phyloP scores from a whole-genome alignment of 1,140 invertebrate species.

The Pogonognathellus flavescens region DNA sequence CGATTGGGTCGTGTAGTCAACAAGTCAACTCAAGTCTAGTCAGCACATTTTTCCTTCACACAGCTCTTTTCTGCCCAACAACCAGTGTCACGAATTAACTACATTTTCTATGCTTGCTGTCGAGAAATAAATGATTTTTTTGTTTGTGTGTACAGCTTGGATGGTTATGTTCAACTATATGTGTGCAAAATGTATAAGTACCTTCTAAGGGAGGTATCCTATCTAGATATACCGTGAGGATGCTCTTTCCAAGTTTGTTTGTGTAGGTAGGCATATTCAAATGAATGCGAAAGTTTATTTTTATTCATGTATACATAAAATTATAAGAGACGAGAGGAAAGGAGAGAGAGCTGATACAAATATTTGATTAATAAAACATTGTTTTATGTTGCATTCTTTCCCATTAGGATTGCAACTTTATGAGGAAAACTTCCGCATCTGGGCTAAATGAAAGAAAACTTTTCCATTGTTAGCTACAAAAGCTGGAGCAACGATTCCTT shows the following conservation, averaged over 20 bases:
- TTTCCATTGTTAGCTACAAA: conserved; percentile 17
- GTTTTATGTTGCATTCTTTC: neutral
- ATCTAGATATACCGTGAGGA: too few species aligned
- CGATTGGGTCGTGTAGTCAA: conserved; percentile 26
- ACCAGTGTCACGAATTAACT: neutral
- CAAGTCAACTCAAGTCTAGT: neutral
- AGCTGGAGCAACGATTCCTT: neutral
- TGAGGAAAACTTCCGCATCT: neutral
- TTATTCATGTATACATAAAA: neutral
- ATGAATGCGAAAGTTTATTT: neutral
- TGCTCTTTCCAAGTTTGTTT: too few species aligned
- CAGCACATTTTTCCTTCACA: neutral
- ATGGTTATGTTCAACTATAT: too few species aligned
- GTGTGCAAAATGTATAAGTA: too few species aligned
- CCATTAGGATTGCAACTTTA: conserved; percentile 28
- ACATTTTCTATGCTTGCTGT: neutral
- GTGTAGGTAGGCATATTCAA: neutral
- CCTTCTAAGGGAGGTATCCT: too few species aligned
- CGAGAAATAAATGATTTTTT: too few species aligned
- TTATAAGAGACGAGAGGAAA: neutral
- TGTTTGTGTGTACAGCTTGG: too few species aligned
- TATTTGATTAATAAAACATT: neutral
- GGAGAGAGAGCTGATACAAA: neutral
- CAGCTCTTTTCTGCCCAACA: neutral
- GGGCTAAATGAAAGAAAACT: conserved; percentile 6